Evolutionary conservation across 1,140 invertebrate species (phyloP).

Genomic region (Frieseomelitta varia): DNA sequence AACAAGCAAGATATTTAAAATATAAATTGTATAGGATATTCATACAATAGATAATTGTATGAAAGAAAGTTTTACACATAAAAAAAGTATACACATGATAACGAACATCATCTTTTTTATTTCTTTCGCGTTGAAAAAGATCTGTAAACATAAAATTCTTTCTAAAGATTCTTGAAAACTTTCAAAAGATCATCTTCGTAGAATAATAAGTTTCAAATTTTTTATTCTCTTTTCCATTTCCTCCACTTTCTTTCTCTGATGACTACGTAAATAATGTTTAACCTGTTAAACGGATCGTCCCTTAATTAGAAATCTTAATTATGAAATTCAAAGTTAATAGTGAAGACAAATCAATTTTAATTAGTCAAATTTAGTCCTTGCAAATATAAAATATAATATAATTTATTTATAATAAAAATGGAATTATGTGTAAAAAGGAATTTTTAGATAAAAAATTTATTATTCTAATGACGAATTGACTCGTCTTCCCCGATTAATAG

Average conservation of each 20-base stretch:
- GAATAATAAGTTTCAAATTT: background rate
- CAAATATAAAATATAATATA: background rate
- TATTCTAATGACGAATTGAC: background rate
- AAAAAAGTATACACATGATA: background rate
- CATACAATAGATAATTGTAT: background rate
- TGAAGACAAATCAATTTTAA: background rate
- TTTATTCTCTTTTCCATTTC: background rate
- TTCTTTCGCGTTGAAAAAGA: constrained; percentile 33
- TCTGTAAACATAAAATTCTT: constrained; percentile 42
- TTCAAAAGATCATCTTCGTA: constrained; percentile 23
- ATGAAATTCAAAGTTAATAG: background rate
- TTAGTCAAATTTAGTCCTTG: background rate
- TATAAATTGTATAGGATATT: no score
- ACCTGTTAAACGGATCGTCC: background rate
- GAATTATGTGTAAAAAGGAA: background rate
- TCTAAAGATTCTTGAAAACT: constrained; percentile 11
- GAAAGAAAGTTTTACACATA: background rate
- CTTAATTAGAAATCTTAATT: background rate
- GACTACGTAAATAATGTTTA: constrained; percentile 8
- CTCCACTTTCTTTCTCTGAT: background rate
- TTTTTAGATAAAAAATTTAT: background rate
- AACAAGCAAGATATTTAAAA: background rate
- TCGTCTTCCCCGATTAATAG: background rate
- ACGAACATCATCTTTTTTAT: constrained; percentile 32
- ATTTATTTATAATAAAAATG: background rate